Conservation (phyloP, 2,888 invertebrate genomes). For the Tipula vernalis region DNA sequence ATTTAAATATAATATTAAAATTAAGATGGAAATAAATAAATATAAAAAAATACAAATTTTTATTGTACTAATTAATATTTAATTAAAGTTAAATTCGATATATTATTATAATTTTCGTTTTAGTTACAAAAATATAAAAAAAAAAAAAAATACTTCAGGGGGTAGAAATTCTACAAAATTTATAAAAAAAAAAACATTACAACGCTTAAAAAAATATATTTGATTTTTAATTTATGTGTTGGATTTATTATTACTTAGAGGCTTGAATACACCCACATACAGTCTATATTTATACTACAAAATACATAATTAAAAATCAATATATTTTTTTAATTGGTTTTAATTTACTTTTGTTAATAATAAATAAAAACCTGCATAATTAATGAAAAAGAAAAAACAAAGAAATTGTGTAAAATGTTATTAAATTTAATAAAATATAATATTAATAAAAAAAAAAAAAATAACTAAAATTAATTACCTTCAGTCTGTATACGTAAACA, state of each 20-base stretch:
- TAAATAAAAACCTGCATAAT: not conserved
- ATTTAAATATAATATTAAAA: not conserved
- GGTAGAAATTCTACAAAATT: slow-evolving; percentile 11
- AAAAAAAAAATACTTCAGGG: slow-evolving; percentile 7
- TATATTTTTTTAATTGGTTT: not conserved
- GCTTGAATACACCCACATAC: not conserved
- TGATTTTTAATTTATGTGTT: not conserved
- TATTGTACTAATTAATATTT: slow-evolving; percentile 1
- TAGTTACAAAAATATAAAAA: not conserved
- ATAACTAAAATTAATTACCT: slow-evolving; percentile 19
- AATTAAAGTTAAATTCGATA: slow-evolving; percentile 5
- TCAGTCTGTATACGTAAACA: slow-evolving; percentile 34
- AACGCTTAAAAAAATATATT: not conserved
- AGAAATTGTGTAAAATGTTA: not conserved
- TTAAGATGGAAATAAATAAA: not conserved
- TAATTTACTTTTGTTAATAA: not conserved
- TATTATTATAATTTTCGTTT: not conserved
- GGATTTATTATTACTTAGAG: not conserved
- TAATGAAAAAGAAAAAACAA: not conserved
- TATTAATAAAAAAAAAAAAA: not conserved
- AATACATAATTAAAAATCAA: not conserved
- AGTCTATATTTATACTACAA: not conserved
- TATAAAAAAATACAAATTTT: not conserved
- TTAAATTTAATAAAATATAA: not conserved
- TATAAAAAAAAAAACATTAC: not conserved